Percentiles rank a stretch among this genome's conserved stretches.
Evolutionary conservation across 1,140 invertebrate species (phyloP).

Genomic region (Asbolus verrucosus): DNA sequence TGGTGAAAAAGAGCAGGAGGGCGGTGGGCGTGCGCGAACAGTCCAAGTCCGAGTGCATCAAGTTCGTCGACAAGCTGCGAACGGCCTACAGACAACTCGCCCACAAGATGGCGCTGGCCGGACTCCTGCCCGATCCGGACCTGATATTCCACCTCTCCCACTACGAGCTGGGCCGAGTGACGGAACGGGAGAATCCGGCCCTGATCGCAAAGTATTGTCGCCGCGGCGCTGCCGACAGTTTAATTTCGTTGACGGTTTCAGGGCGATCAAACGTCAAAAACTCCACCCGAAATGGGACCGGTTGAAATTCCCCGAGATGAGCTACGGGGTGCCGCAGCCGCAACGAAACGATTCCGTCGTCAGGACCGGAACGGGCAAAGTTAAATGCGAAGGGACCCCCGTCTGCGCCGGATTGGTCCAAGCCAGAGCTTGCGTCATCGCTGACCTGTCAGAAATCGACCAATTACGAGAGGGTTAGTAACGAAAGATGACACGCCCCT

Average conservation of each 20-base stretch:
- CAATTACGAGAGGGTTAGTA: conserved; percentile 57
- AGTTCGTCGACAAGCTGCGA: conserved; percentile 72
- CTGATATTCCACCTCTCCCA: conserved; percentile 79
- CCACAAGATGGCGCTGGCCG: conserved; percentile 70
- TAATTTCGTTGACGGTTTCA: conserved; percentile 59
- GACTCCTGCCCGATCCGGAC: conserved; percentile 73
- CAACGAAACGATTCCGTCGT: conserved; percentile 41
- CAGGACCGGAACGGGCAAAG: conserved; percentile 50
- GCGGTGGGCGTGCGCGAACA: conserved; percentile 75
- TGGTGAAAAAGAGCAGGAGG: conserved; percentile 72
- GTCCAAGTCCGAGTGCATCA: conserved; percentile 75
- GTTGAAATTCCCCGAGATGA: conserved; percentile 75
- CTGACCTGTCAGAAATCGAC: conserved; percentile 64
- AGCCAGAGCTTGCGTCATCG: conserved; percentile 78
- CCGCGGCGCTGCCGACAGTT: conserved; percentile 1
- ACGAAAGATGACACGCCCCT: background rate
- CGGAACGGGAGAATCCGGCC: conserved; percentile 70
- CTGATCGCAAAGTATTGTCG: conserved; percentile 74
- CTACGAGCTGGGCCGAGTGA: conserved; percentile 73
- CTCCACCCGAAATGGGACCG: conserved; percentile 70
- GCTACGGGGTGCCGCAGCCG: conserved; percentile 70
- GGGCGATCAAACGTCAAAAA: conserved; percentile 74
- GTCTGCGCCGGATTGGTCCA: conserved; percentile 76
- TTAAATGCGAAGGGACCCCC: conserved; percentile 73
- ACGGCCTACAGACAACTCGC: conserved; percentile 72